A percentile compares a stretch with the other conserved stretches of the same genome.
Conservation (phyloP, 2,797 vertebrate genomes). For the Helarctos malayanus region DNA sequence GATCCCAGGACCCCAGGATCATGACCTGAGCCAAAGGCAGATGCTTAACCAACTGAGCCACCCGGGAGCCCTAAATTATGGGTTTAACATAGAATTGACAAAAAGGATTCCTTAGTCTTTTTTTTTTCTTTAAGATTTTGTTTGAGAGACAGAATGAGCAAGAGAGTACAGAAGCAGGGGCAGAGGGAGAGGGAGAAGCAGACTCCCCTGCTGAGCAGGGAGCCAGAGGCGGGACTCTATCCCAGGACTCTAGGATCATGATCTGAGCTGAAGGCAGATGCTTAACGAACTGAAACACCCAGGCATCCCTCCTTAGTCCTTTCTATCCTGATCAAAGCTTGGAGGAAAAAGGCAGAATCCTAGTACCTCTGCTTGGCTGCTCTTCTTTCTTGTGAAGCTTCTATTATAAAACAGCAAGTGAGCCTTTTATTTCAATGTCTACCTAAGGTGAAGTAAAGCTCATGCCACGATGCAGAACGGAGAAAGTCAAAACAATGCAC, state of each 20-base stretch:
- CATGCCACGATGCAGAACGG: slow-evolving; percentile 51
- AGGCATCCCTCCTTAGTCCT: slow-evolving; percentile 16
- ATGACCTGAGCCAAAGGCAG: background rate
- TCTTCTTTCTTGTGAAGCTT: slow-evolving; percentile 67
- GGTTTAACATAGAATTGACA: slow-evolving; percentile 34
- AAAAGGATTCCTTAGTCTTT: slow-evolving; percentile 58
- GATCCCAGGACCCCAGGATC: background rate
- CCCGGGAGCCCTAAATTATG: background rate
- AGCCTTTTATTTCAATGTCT: slow-evolving; percentile 71
- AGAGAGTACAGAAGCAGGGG: no score
- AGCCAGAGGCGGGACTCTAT: no score
- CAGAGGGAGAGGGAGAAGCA: no score
- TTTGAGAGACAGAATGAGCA: no score
- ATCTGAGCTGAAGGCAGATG: no score
- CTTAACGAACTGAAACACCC: no score
- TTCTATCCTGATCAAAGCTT: slow-evolving; percentile 54
- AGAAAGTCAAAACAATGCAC: slow-evolving; percentile 61
- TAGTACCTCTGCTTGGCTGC: slow-evolving; percentile 61
- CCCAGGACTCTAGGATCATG: no score
- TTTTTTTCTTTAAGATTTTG: background rate
- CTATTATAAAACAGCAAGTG: slow-evolving; percentile 59
- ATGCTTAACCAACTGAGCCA: background rate
- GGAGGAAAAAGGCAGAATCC: slow-evolving; percentile 59
- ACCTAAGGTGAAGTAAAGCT: slow-evolving; percentile 70
- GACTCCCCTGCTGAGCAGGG: no score